These are phyloP conservation scores for Mus spretus DNA, from an alignment of 2,797 vertebrate species.

Conservation along the genomic window DNA sequence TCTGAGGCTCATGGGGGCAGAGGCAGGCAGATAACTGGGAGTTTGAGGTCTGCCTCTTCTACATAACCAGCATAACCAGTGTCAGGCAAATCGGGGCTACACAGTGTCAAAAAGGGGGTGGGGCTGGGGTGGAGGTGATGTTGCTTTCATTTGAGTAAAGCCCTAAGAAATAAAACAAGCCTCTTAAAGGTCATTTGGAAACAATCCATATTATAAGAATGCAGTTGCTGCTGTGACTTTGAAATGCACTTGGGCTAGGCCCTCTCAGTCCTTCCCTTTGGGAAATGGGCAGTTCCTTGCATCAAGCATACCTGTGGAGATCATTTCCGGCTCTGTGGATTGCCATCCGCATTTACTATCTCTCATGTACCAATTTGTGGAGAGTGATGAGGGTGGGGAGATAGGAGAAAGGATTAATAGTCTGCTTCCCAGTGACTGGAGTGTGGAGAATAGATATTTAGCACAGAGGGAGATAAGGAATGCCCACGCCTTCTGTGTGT, in stretches of 20 bases:
- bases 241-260: constrained; percentile 40
- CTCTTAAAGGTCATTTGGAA: constrained; percentile 42
- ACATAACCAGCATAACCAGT: neutral
- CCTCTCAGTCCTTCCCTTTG: neutral
- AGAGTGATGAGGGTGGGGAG: constrained; percentile 68
- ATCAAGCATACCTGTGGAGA: constrained; percentile 7
- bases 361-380: constrained; percentile 66
- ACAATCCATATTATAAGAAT: neutral
- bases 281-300: constrained; percentile 31
- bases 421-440: constrained; percentile 61
- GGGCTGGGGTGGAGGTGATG: too few species aligned
- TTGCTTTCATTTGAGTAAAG: constrained; percentile 31
- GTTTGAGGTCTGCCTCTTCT: neutral
- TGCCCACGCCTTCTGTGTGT: constrained; percentile 44
- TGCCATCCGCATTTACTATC: constrained; percentile 57
- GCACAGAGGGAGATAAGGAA: constrained; percentile 71
- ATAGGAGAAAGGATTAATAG: constrained; percentile 78
- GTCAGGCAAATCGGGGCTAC: neutral
- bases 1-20: too few species aligned
- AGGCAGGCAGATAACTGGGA: neutral
- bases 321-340: neutral
- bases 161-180: constrained; percentile 28
- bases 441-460: constrained; percentile 78
- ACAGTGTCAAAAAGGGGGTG: neutral
- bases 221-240: constrained; percentile 22